A percentile compares a stretch with the other conserved stretches of the same genome.
phyloP scores from a whole-genome alignment of 2,113 vertebrate species.

The Lates calcarifer region DNA sequence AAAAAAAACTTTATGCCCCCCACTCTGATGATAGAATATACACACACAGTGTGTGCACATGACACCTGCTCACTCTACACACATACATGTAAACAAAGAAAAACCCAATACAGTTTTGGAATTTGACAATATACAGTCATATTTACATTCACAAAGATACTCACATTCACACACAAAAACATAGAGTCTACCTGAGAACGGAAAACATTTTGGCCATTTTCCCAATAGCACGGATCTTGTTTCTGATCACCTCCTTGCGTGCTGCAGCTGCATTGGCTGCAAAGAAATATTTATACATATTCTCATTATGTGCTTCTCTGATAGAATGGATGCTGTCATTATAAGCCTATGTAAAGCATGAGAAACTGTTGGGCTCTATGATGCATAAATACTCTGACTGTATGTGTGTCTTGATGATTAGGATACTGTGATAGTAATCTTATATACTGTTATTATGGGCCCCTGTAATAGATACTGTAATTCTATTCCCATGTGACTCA shows the following conservation, averaged over 20 bases:
- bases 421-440: not conserved
- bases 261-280: slow-evolving; percentile 87
- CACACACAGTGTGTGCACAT: not conserved
- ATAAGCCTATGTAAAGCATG: not conserved
- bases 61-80: not conserved
- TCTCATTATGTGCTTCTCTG: not conserved
- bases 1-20: not conserved
- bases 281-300: slow-evolving; percentile 26
- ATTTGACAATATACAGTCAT: not conserved
- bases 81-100: not conserved
- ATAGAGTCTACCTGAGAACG: slow-evolving; percentile 83
- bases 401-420: not conserved
- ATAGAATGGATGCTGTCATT: not conserved
- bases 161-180: not conserved
- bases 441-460: not conserved
- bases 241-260: slow-evolving; percentile 88
- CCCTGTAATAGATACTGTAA: not conserved
- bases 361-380: not conserved
- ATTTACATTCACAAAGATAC: not conserved
- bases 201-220: slow-evolving; percentile 91
- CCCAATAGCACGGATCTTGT: slow-evolving; percentile 89
- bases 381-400: not conserved
- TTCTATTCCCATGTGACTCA: not conserved
- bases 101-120: not conserved
- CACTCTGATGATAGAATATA: slow-evolving; percentile 1